A percentile compares a stretch with the other conserved stretches of the same genome.
Evolutionary conservation across 2,797 vertebrate species (phyloP).

Genomic region (Chelidonichthys spinosus): DNA sequence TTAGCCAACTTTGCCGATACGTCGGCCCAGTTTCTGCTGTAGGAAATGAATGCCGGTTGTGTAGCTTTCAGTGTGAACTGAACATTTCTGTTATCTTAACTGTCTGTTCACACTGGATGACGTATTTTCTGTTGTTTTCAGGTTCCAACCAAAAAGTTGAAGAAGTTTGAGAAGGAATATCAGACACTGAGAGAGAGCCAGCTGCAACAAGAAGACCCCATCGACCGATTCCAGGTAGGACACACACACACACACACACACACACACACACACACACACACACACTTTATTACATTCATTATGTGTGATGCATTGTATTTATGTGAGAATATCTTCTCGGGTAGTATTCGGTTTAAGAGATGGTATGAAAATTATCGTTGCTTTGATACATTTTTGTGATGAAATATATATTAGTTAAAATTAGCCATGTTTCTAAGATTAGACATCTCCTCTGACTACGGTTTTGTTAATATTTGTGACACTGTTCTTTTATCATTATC

Average conservation of each 20-base stretch:
- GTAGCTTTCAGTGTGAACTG: background rate
- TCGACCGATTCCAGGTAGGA: slow-evolving; percentile 93
- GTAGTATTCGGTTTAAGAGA: background rate
- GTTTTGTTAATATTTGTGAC: slow-evolving; percentile 13
- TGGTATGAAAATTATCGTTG: background rate
- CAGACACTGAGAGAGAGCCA: slow-evolving; percentile 94
- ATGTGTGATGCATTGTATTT: background rate
- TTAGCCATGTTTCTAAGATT: slow-evolving; percentile 55
- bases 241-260: background rate
- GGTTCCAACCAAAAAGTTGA: slow-evolving; percentile 98
- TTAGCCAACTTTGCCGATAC: background rate
- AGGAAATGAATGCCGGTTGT: background rate
- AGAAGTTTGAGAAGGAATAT: slow-evolving; percentile 99
- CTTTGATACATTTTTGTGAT: background rate
- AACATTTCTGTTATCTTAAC: background rate
- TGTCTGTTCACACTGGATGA: background rate
- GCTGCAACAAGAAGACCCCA: slow-evolving; percentile 97
- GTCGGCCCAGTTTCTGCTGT: background rate
- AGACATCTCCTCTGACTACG: slow-evolving; percentile 37
- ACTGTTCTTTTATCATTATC: slow-evolving; percentile 29
- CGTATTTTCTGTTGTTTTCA: slow-evolving; percentile 62
- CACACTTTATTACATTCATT: background rate
- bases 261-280: background rate
- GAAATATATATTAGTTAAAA: slow-evolving; percentile 11
- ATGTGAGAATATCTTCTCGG: background rate